Base-by-base conservation (phyloP, 2,113 vertebrate species). In the Eira barbara region DNA sequence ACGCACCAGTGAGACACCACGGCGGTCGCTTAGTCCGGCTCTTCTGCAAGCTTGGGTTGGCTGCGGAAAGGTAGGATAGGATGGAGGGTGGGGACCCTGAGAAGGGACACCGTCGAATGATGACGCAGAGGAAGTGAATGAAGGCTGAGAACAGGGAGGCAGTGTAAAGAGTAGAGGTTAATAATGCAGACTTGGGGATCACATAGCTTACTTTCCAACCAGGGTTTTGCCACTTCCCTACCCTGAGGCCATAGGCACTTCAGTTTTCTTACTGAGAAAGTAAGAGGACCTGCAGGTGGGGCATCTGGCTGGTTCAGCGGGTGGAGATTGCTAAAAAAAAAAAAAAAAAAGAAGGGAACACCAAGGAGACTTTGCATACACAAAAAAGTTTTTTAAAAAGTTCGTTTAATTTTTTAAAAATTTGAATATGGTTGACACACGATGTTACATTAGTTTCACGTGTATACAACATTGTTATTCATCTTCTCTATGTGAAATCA, bases 1-100 rank as follows among this genome's bases (percentile, higher is more conserved):
- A 3, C 8, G 49, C 73, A 74, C 92, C 55, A 39, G 59, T 5
- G 21, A 55, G 59, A n/a, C 52, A 1, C 52, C 1, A 21, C 0
- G 12, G 82, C 42, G 8, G 2, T 39, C 0, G 6, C 7, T 0
- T 71, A 7, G 4, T 6, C 36, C 0, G 1, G 39, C 36, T 0
- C 14, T 10, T n/a, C 29, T 4, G 29, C 7, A 14, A 36, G 7
- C 7, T 15, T 5, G 36, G 9, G 13, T 61, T 1, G 29, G 73
- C 21, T 0, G 21, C 39, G 9, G 18, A 7, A 18, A 8, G 20
- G n/a, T 59, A 55, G 0, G n/a, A 12, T 59, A 55, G 0, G n/a
- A 12, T 0, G 42, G 27, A 29, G 47, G 13, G 0, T 4, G 4
- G 1, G 2, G 39, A 89, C 23, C 2, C 6, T 4, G 73, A 39